Conservation (phyloP, 2,113 vertebrate species). For the Ascaphus truei region DNA sequence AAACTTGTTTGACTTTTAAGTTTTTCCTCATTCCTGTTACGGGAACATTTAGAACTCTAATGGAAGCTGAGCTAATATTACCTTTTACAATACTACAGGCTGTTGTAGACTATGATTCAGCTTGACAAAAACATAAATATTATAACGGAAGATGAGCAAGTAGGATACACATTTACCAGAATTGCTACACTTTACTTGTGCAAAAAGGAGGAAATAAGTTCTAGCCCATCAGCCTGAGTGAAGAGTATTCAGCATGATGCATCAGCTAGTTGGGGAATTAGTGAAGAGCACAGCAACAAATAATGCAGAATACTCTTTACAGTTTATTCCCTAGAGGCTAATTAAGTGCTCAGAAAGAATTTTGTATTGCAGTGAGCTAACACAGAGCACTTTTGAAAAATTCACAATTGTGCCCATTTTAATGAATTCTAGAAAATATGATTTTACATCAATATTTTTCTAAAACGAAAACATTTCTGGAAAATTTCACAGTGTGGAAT, state of each 20-base stretch:
- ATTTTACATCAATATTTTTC: conserved; percentile 4
- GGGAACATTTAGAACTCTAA: too few relatives aligned
- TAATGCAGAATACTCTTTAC: conserved; percentile 27
- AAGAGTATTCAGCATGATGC: conserved; percentile 9
- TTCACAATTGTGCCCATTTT: conserved; percentile 15
- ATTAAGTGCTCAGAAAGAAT: conserved; percentile 28
- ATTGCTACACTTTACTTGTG: background rate
- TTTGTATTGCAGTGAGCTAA: conserved; percentile 26
- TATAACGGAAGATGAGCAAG: too few relatives aligned
- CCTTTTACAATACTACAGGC: too few relatives aligned
- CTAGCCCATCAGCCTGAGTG: background rate
- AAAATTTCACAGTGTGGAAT: too few relatives aligned
- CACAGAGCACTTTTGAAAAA: conserved; percentile 5
- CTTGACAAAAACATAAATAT: too few relatives aligned
- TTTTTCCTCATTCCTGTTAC: too few relatives aligned
- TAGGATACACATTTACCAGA: background rate
- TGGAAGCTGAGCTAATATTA: too few relatives aligned
- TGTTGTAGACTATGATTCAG: too few relatives aligned
- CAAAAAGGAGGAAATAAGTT: background rate
- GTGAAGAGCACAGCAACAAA: conserved; percentile 24
- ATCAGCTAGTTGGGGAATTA: conserved; percentile 23
- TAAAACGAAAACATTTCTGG: background rate
- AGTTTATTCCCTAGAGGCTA: conserved; percentile 21
- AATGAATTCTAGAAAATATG: conserved; percentile 23
- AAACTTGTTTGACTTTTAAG: too few relatives aligned